Evolutionary conservation across 2,797 vertebrate genomes (phyloP), one percentile per base, ranked within the genome.

Genomic region (Chaunax sp.): DNA sequence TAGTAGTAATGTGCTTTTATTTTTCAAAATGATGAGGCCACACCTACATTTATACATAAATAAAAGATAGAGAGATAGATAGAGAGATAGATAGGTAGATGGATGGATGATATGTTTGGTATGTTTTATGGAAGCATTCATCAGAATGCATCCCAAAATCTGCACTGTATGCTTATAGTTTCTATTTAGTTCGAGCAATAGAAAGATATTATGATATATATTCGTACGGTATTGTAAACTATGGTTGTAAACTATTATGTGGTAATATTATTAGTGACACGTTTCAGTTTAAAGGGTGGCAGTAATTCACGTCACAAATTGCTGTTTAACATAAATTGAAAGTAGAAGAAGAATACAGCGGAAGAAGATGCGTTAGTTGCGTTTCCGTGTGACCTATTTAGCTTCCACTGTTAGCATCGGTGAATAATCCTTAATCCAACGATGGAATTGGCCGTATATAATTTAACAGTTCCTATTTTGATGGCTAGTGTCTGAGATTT

Each of bases 331-430:
- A 12, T 4, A 2, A 1, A 3, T 15, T 18, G 4, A 25, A 0
- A 2, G 58, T 33, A 79, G 87, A 88, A 87, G 87, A 84, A 84
- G 82, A 82, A 72, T 30, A 1, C 7, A 72, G 60, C 81, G 80
- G 87, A 90, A 84, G 78, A 13, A n/a, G 55, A 64, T 57, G 41
- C n/a, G 49, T 26, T 55, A 28, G 55, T 83, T 88, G 87, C 64
- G 64, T 72, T 90, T 88, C 86, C 85, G 77, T 46, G 20, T 86
- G 86, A 87, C 87, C 86, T 71, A 81, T 22, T 89, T 91, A 89
- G 82, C 83, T 35, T 63, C 16, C 66, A 2, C 8, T 22, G 30
- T 81, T 84, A 83, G 76, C 87, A 56, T 62, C 44, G 11, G n/a
- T 71, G 35, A 52, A 58, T 73, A 44, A 51, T 78, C 49, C 51